These are phyloP conservation scores for Sceliomorpha sp. DNA, from an alignment of 2,888 invertebrate genomes.

Conservation along the genomic window DNA sequence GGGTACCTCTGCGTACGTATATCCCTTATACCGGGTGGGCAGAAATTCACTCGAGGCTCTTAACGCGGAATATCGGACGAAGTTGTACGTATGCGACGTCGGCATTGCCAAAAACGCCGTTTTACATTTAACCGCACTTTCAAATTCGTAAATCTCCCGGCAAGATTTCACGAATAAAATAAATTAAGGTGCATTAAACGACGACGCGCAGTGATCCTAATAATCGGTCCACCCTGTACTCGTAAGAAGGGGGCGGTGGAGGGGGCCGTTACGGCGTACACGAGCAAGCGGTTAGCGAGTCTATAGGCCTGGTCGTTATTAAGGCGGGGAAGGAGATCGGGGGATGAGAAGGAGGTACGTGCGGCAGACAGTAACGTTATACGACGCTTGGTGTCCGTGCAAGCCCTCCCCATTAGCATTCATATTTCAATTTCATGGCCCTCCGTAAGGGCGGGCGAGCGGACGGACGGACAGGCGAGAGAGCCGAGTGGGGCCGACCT, in stretches of 20 bases:
- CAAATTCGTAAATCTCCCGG: too few species aligned
- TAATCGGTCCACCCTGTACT: conserved; percentile 15
- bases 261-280: not conserved
- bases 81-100: too few species aligned
- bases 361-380: conserved; percentile 63
- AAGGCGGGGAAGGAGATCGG: conserved; percentile 20
- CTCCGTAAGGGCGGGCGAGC: conserved; percentile 33
- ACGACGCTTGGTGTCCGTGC: conserved; percentile 53
- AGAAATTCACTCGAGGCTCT: conserved; percentile 34
- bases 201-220: too few species aligned
- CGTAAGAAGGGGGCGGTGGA: too few species aligned
- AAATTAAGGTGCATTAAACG: too few species aligned
- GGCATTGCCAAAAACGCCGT: too few species aligned
- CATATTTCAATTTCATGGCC: conserved; percentile 71
- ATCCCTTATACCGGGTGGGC: conserved; percentile 26
- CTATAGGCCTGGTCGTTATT: conserved; percentile 28
- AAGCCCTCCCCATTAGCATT: conserved; percentile 67
- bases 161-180: too few species aligned
- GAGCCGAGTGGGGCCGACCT: conserved; percentile 7
- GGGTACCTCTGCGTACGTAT: conserved; percentile 24
- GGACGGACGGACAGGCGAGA: too few species aligned
- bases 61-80: too few species aligned
- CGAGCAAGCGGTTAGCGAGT: conserved; percentile 25
- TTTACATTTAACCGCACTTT: too few species aligned
- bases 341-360: conserved; percentile 33